A percentile compares a stretch with the other conserved stretches of the same genome.
Conservation (phyloP, 2,113 vertebrate species). For the Leptobrachium ailaonicum region DNA sequence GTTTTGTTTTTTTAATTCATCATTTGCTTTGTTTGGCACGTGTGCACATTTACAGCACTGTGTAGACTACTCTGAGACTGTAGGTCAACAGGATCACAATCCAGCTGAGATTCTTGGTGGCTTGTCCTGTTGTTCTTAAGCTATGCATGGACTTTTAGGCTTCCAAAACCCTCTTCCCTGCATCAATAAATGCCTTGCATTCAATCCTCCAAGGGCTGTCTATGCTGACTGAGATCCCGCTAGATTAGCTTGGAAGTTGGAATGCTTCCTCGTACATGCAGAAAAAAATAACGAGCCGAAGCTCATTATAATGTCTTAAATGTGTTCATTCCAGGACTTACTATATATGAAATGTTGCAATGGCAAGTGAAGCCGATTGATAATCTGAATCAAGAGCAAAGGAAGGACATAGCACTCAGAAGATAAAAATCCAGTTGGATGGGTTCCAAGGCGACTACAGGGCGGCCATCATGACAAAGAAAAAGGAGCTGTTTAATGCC, state of each 20-base stretch:
- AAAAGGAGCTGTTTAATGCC: too few relatives aligned
- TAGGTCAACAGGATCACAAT: slow-evolving; percentile 32
- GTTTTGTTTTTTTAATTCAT: slow-evolving; percentile 40
- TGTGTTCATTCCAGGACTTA: slow-evolving; percentile 16
- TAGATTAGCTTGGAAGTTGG: slow-evolving; percentile 26
- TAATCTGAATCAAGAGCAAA: too few relatives aligned
- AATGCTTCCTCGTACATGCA: slow-evolving; percentile 34
- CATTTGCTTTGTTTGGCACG: slow-evolving; percentile 45
- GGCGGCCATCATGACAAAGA: too few relatives aligned
- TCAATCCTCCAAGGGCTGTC: slow-evolving; percentile 11
- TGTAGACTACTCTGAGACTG: slow-evolving; percentile 33
- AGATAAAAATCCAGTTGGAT: too few relatives aligned
- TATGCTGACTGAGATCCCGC: slow-evolving; percentile 38
- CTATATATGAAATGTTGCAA: too few relatives aligned
- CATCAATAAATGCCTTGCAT: slow-evolving; percentile 42
- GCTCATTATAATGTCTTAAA: slow-evolving; percentile 18
- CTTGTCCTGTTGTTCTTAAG: slow-evolving; percentile 30
- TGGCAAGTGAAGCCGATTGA: too few relatives aligned
- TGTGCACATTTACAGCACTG: slow-evolving; percentile 15
- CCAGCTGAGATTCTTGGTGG: slow-evolving; percentile 40
- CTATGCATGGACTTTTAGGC: slow-evolving; percentile 26
- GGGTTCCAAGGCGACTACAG: too few relatives aligned
- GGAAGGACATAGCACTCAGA: too few relatives aligned
- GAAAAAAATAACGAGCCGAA: slow-evolving; percentile 11
- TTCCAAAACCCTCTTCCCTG: slow-evolving; percentile 22